These are phyloP conservation scores for Gandaritis pyraliata DNA, from an alignment of 2,888 invertebrate species.

Conservation along the genomic window DNA sequence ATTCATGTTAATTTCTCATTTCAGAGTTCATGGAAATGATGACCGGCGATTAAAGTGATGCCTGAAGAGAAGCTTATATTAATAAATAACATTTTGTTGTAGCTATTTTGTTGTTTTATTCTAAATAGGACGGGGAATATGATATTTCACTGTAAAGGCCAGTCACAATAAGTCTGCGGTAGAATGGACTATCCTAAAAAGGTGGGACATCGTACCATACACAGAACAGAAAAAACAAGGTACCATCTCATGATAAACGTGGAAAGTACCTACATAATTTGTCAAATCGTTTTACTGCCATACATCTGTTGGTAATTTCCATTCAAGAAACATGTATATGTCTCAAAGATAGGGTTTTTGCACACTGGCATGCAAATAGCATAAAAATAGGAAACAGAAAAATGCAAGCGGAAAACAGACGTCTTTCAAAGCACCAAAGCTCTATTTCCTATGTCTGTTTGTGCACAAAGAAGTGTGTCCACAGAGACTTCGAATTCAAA, in stretches of 20 bases:
- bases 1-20: conserved; percentile 53
- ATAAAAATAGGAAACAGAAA: background rate
- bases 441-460: background rate
- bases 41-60: conserved; percentile 87
- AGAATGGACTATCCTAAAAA: too few species aligned
- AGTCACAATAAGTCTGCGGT: too few species aligned
- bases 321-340: background rate
- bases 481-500: conserved; percentile 8
- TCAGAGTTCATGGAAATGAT: conserved; percentile 93
- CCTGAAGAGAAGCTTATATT: conserved; percentile 37
- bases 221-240: too few species aligned
- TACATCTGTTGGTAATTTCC: too few species aligned
- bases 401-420: background rate
- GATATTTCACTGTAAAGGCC: background rate
- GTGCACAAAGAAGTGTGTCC: background rate
- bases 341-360: background rate
- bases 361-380: too few species aligned
- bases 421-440: background rate
- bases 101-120: conserved; percentile 27
- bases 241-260: too few species aligned
- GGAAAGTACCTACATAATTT: too few species aligned
- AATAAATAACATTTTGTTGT: conserved; percentile 33
- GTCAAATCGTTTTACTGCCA: too few species aligned
- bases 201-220: too few species aligned
- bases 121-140: conserved; percentile 8